Conservation (phyloP, 2,888 invertebrate genomes). For the Atrina japonica region DNA sequence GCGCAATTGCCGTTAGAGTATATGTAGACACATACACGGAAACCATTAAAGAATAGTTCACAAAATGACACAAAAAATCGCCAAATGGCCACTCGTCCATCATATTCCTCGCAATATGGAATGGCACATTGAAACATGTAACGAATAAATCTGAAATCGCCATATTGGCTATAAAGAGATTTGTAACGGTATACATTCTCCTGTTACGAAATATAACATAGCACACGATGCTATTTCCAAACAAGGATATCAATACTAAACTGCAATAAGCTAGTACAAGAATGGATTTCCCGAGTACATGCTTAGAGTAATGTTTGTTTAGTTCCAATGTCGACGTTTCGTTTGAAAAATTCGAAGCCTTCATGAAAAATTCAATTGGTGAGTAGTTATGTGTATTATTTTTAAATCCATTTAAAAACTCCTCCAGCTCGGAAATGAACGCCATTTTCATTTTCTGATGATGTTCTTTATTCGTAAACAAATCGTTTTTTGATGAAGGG, state of each 20-base stretch:
- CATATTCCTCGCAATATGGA: constrained; percentile 80
- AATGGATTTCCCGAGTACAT: constrained; percentile 42
- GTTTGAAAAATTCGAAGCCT: constrained; percentile 26
- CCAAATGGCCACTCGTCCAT: constrained; percentile 82
- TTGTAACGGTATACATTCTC: constrained; percentile 76
- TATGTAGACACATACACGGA: constrained; percentile 81
- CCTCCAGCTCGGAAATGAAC: background rate
- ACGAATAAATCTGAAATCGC: constrained; percentile 74
- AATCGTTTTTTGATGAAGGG: too few relatives aligned
- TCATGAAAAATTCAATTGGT: constrained; percentile 34
- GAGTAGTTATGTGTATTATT: constrained; percentile 35
- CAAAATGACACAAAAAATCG: constrained; percentile 79
- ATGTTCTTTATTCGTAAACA: too few relatives aligned
- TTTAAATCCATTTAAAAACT: constrained; percentile 25
- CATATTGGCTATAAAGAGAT: constrained; percentile 76
- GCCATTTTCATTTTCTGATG: too few relatives aligned
- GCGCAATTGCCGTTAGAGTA: constrained; percentile 81
- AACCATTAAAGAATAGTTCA: constrained; percentile 80
- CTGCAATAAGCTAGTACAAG: constrained; percentile 64
- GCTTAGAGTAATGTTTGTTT: constrained; percentile 26
- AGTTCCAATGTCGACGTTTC: constrained; percentile 27
- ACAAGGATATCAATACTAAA: constrained; percentile 67
- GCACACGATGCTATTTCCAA: constrained; percentile 75
- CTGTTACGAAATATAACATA: constrained; percentile 73
- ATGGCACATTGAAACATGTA: constrained; percentile 81